Conservation (phyloP, 1,140 invertebrate genomes). For the Heliothis virescens region DNA sequence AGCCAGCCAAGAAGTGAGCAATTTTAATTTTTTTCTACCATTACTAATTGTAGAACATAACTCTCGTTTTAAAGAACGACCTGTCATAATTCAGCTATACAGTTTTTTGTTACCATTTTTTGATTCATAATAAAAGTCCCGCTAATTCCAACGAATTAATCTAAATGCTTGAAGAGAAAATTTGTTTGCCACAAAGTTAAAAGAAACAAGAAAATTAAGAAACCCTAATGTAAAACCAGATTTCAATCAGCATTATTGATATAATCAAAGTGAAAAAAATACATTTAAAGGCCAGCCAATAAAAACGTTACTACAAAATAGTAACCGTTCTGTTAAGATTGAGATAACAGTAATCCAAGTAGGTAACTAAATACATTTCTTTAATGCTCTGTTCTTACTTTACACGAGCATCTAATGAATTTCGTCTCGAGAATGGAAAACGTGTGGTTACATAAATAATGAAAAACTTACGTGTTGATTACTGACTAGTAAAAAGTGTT, state of each 20-base stretch:
- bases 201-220: conserved; percentile 39
- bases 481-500: background rate
- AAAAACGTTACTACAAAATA: conserved; percentile 67
- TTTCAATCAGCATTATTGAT: conserved; percentile 44
- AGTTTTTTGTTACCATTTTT: conserved; percentile 28
- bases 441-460: conserved; percentile 8
- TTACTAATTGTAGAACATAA: conserved; percentile 35
- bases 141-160: conserved; percentile 20
- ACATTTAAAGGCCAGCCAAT: conserved; percentile 52
- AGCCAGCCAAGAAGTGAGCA: conserved; percentile 17
- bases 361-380: conserved; percentile 57
- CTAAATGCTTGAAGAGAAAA: background rate
- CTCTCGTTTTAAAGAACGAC: conserved; percentile 11
- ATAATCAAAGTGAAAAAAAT: conserved; percentile 55
- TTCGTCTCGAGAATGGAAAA: conserved; percentile 16
- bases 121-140: background rate
- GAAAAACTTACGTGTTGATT: conserved; percentile 20
- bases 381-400: conserved; percentile 43
- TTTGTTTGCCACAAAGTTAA: conserved; percentile 11
- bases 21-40: conserved; percentile 10
- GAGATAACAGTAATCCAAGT: conserved; percentile 63
- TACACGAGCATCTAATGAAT: conserved; percentile 41
- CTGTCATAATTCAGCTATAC: conserved; percentile 21
- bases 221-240: conserved; percentile 41
- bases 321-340: conserved; percentile 57